A percentile compares a stretch with the other conserved stretches of the same genome.
Conservation (phyloP, 2,888 invertebrate species). For the Rhamphomyia laevipes region DNA sequence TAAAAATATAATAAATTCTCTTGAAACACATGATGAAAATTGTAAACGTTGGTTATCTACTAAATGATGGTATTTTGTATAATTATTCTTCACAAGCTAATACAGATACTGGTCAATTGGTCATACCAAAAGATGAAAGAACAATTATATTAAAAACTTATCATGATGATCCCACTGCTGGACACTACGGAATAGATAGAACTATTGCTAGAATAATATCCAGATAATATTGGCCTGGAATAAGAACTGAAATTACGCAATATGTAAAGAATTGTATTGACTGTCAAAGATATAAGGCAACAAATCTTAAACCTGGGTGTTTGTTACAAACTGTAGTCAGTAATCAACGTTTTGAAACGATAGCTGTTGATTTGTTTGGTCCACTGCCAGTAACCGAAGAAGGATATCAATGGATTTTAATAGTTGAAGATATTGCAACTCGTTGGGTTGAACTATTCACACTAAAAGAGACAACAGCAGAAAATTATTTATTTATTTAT, state of each 20-base stretch:
- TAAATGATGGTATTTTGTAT: constrained; percentile 9
- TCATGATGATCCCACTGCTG: constrained; percentile 14
- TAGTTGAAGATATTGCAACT: constrained; percentile 20
- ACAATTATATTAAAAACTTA: constrained; percentile 1
- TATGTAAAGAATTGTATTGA: constrained; percentile 11
- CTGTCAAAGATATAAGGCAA: too few species aligned
- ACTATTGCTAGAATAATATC: constrained; percentile 11
- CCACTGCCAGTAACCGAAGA: constrained; percentile 11
- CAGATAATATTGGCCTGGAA: too few species aligned
- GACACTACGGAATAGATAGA: constrained; percentile 12
- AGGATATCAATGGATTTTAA: too few species aligned
- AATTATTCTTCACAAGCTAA: constrained; percentile 7
- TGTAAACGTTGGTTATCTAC: neutral
- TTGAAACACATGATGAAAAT: too few species aligned
- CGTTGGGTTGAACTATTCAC: constrained; percentile 24
- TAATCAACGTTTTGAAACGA: constrained; percentile 14
- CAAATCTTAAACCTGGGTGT: constrained; percentile 14
- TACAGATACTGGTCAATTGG: constrained; percentile 8
- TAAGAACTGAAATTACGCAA: constrained; percentile 13
- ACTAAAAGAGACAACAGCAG: constrained; percentile 20
- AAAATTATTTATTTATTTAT: too few species aligned
- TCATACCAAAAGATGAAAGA: constrained; percentile 9
- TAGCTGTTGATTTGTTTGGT: constrained; percentile 15
- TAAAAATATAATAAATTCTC: too few species aligned
- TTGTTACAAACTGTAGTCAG: too few species aligned